phyloP scores from a whole-genome alignment of 2,888 invertebrate genomes.

The Pristionchus arcanus region DNA sequence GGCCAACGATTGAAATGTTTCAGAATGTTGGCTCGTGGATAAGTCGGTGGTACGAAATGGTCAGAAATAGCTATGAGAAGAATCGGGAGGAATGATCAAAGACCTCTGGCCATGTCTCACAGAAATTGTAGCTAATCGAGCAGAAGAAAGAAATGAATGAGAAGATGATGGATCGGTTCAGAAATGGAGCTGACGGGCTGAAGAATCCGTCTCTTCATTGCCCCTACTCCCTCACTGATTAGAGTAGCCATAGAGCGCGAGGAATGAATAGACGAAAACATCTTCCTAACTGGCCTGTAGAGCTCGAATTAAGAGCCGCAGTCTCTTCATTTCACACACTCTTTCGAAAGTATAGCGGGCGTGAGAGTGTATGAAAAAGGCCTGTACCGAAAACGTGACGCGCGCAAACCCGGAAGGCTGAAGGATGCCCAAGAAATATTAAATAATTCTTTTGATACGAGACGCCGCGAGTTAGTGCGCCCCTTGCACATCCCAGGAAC shows the following conservation, averaged over 20 bases:
- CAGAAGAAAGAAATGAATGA: too few species aligned
- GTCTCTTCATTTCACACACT: too few species aligned
- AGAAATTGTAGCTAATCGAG: constrained; percentile 16
- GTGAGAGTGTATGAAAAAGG: too few species aligned
- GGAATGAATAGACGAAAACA: not conserved
- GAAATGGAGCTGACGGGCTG: not conserved
- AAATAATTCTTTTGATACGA: not conserved
- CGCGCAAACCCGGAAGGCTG: too few species aligned
- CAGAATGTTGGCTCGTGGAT: too few species aligned
- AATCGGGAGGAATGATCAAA: too few species aligned
- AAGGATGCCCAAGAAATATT: not conserved
- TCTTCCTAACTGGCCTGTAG: too few species aligned
- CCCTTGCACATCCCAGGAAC: not conserved
- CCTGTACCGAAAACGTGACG: not conserved
- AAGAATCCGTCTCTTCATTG: not conserved
- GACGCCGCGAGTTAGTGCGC: not conserved
- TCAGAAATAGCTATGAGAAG: not conserved
- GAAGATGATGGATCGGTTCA: not conserved
- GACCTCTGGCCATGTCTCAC: not conserved
- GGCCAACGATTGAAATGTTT: too few species aligned
- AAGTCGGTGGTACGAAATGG: too few species aligned
- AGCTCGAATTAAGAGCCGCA: too few species aligned
- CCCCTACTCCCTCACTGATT: not conserved
- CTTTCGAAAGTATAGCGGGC: too few species aligned
- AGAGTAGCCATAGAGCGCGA: not conserved